These are phyloP conservation scores for Polyommatus iphigenia DNA, from an alignment of 2,888 invertebrate genomes.

Conservation along the genomic window DNA sequence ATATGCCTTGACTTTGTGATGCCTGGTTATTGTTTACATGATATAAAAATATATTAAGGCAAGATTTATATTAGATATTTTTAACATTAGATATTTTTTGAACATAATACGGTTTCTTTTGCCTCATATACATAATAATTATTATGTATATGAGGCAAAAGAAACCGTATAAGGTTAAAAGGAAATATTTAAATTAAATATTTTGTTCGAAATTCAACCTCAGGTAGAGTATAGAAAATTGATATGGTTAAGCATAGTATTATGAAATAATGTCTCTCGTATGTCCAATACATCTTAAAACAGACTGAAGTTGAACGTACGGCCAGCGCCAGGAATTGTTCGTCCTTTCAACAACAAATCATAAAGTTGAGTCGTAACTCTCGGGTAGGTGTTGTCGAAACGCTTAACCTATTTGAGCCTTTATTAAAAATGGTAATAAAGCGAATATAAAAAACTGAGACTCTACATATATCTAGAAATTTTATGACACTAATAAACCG, in stretches of 20 bases:
- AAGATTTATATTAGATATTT: too few relatives aligned
- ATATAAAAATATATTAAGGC: background rate
- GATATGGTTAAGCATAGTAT: too few relatives aligned
- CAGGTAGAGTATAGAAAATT: too few relatives aligned
- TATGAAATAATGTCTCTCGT: background rate
- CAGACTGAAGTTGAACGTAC: background rate
- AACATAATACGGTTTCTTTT: too few relatives aligned
- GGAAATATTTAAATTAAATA: too few relatives aligned
- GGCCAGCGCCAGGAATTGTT: background rate
- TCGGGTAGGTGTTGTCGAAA: conserved; percentile 22
- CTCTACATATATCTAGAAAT: conserved; percentile 42
- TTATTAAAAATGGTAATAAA: conserved; percentile 31
- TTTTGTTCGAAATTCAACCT: too few relatives aligned
- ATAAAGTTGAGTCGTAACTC: conserved; percentile 1
- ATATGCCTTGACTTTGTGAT: background rate
- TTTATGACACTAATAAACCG: conserved; percentile 57
- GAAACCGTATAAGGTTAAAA: too few relatives aligned
- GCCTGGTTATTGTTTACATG: background rate
- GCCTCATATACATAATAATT: too few relatives aligned
- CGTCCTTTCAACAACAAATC: background rate
- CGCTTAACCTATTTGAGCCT: conserved; percentile 23
- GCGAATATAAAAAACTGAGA: conserved; percentile 33
- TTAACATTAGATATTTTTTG: too few relatives aligned
- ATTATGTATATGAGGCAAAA: too few relatives aligned
- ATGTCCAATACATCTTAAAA: background rate